phyloP scores from a whole-genome alignment of 2,113 vertebrate species.

The Cavia porcellus region DNA sequence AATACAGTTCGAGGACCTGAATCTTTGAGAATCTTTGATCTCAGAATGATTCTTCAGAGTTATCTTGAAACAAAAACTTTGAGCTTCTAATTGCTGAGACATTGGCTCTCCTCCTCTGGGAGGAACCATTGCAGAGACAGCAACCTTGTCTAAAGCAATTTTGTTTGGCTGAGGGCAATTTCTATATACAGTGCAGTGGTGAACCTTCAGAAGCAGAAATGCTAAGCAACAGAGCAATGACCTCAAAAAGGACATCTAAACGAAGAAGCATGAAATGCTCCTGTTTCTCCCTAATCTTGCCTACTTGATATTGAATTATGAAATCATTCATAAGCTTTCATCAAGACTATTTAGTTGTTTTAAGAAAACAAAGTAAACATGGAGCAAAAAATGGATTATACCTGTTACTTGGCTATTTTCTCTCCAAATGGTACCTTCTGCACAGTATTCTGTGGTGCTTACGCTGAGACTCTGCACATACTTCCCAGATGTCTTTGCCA shows the following conservation, averaged over 20 bases:
- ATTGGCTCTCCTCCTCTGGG: not conserved
- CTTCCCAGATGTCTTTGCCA: not conserved
- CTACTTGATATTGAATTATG: not conserved
- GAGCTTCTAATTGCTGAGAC: not conserved
- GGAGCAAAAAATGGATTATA: not conserved
- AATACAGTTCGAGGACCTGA: not conserved
- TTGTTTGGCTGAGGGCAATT: constrained; percentile 13
- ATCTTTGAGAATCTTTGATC: not conserved
- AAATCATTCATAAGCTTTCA: not conserved
- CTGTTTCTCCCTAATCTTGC: not conserved
- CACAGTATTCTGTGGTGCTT: not conserved
- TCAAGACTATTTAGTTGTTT: not conserved
- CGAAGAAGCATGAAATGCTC: not conserved
- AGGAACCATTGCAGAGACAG: not conserved
- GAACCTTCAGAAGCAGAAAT: not conserved
- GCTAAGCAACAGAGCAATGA: not conserved
- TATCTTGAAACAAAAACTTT: not conserved
- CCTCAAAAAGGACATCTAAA: not conserved
- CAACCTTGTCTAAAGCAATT: not conserved
- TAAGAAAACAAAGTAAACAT: not conserved
- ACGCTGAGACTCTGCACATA: not conserved
- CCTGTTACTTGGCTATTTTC: not conserved
- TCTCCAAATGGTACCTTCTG: not conserved
- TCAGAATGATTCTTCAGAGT: not conserved
- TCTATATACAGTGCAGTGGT: not conserved